Percentiles rank a stretch among this genome's conserved stretches.
Evolutionary conservation across 2,113 vertebrate genomes (phyloP).

Genomic region (Chaetura pelagica): DNA sequence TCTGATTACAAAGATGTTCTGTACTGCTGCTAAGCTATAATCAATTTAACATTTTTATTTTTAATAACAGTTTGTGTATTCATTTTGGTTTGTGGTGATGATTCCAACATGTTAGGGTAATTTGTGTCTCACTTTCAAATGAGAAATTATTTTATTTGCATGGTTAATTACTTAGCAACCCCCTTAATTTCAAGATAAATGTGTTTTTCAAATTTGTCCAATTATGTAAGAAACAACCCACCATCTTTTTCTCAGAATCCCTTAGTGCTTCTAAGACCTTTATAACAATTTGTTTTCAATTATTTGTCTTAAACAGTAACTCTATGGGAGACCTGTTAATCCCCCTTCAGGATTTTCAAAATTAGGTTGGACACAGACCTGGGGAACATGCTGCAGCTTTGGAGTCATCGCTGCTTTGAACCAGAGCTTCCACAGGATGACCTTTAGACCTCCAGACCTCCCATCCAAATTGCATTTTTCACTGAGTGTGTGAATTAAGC

Average conservation of each 20-base stretch:
- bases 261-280: background rate
- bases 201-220: background rate
- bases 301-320: background rate
- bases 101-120: background rate
- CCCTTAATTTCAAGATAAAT: conserved; percentile 9
- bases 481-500: background rate
- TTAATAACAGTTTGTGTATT: conserved; percentile 8
- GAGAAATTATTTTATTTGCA: conserved; percentile 13
- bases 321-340: background rate
- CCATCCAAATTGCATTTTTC: background rate
- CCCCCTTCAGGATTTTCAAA: background rate
- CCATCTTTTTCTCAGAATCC: rapidly evolving
- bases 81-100: background rate
- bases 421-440: background rate
- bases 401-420: background rate
- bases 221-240: background rate
- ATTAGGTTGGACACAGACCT: background rate
- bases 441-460: background rate
- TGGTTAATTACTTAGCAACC: conserved; percentile 19
- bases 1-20: background rate
- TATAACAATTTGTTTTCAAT: background rate
- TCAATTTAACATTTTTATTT: background rate
- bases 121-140: conserved; percentile 11
- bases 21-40: background rate
- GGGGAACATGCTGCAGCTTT: background rate